Conservation (phyloP, 1,140 invertebrate genomes). For the Hesperophylax magnus region DNA sequence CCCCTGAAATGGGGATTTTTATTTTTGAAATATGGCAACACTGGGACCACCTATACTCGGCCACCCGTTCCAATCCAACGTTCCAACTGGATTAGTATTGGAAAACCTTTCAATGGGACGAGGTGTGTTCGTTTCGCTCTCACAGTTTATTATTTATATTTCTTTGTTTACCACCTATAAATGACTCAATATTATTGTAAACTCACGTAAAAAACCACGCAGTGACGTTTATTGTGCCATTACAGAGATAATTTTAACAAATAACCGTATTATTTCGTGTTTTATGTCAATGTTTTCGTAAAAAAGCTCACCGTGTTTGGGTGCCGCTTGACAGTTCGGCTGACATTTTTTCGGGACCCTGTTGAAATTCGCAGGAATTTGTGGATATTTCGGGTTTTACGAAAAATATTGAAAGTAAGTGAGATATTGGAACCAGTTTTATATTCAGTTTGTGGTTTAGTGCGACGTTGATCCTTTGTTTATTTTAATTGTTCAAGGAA, state of each 20-base stretch:
- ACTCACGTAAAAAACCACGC: not conserved
- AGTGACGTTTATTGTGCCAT: not conserved
- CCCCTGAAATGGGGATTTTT: too few relatives aligned
- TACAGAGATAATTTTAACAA: not conserved
- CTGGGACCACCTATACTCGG: not conserved
- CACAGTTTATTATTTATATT: not conserved
- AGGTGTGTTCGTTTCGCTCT: not conserved
- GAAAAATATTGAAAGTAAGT: not conserved
- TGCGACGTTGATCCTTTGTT: conserved; percentile 3
- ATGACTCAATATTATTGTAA: conserved; percentile 6
- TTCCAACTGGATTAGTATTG: conserved; percentile 22
- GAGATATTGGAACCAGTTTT: not conserved
- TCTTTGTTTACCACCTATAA: conserved; percentile 24
- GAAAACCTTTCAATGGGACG: not conserved
- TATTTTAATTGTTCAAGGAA: too few relatives aligned
- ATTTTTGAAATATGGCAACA: too few relatives aligned
- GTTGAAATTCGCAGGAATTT: not conserved
- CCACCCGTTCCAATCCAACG: not conserved
- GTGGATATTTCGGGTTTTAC: not conserved
- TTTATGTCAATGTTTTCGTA: conserved; percentile 24
- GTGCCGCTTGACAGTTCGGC: conserved; percentile 1
- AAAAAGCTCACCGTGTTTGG: not conserved
- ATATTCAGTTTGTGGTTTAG: not conserved
- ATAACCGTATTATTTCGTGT: not conserved
- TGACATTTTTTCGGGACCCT: not conserved